Conservation (phyloP, 64 coral and sea anemone genomes). For the Actinia tenebrosa region DNA sequence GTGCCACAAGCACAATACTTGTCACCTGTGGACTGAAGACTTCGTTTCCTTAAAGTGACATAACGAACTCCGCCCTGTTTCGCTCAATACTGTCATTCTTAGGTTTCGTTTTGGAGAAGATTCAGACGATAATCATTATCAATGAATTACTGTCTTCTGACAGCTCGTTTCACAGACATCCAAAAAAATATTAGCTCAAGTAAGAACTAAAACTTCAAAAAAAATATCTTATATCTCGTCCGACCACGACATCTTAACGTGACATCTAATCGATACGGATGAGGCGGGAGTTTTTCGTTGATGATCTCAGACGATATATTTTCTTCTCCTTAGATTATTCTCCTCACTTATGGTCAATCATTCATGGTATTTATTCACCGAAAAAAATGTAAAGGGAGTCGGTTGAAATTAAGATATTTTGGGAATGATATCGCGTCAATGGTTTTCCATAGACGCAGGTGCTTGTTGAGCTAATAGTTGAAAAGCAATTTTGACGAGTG, state of each 20-base stretch:
- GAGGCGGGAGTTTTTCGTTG: not conserved
- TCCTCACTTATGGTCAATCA: not conserved
- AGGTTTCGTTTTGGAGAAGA: conserved; percentile 24
- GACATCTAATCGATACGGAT: not conserved
- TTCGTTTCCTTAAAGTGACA: conserved; percentile 64
- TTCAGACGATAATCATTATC: conserved; percentile 27
- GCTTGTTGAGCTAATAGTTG: conserved; percentile 4
- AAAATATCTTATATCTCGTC: not conserved
- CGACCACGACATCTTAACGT: not conserved
- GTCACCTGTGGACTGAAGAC: conserved; percentile 49
- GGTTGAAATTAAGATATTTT: not conserved
- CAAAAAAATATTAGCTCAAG: not conserved
- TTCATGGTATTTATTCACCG: not conserved
- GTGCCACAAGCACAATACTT: conserved; percentile 57
- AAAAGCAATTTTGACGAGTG: conserved; percentile 10
- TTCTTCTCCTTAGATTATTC: not conserved
- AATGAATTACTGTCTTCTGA: conserved; percentile 14
- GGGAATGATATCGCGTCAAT: not conserved
- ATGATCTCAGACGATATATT: not conserved
- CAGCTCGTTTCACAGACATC: not conserved
- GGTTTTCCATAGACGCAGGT: not conserved
- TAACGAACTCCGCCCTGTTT: conserved; percentile 54
- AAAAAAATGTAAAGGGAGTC: not conserved
- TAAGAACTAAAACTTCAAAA: not conserved
- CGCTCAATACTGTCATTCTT: conserved; percentile 30